Base-by-base conservation (phyloP, 2,797 vertebrate species). In the Sternarchorhynchus goeldii region DNA sequence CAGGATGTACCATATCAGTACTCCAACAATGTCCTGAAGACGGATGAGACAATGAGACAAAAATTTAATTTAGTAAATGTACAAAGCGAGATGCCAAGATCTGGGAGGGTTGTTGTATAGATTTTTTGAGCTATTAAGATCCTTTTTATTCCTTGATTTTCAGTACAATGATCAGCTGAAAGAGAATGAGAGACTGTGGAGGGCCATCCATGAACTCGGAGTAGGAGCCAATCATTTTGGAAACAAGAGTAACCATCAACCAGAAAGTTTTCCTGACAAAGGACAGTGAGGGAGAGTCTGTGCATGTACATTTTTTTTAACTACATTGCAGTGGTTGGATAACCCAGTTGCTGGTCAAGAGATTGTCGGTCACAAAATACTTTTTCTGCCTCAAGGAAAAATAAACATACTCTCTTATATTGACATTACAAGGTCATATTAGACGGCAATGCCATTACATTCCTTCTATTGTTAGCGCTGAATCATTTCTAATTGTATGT, bases 101-200 rank as follows among this genome's bases (percentile, higher is more conserved):
- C 25, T 25, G 25, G 25, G 25, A 25, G 25, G 25, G 25, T 25
- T 25, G 25, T 50, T 76, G 45, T 18, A 18, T 63, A 20, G 34
- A 59, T 67, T 6, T 16, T 57, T 34, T 32, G 4, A 56, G 25
- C 58, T n/a, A 2, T 0, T 20, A 2, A 56, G 8, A n/a, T 36
- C 34, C 4, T 2, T 57, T 6, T 58, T 8, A 41, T 64, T 0
- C 76, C 77, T 56, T 36, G 20, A 3, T 56, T 66, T 82, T 3
- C 29, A 94, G 94, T 85, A 92, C 82, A 86, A 62, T 1, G 92
- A 94, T 67, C 93, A 93, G 88, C 88, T 86, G 71, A 87, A 88
- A 80, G 94, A 94, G 86, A 94, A 93, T 1, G 88, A 92, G 82
- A 89, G 85, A 73, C 90, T 94, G 34, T 93, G 91, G 92, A 89